Percentiles rank a stretch among this genome's conserved stretches.
Evolutionary conservation across 35 echinoderm and acorn worm genomes (phyloP).

Genomic region (Holothuria glaberrima): DNA sequence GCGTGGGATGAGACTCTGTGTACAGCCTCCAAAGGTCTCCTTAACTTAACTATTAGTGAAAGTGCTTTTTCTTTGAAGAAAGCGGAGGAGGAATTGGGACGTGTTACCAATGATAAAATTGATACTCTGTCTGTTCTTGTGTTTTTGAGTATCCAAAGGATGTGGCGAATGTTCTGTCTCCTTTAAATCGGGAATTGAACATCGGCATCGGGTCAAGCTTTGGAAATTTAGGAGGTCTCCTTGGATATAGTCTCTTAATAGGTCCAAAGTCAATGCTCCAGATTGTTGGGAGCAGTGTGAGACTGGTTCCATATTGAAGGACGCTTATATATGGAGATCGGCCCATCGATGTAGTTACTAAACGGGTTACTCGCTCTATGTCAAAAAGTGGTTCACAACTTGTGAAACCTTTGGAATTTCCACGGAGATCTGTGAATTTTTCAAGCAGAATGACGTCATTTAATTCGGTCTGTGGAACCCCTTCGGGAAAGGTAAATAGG

Average conservation of each 20-base stretch:
- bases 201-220: background rate
- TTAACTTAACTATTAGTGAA: no score
- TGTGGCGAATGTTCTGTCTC: background rate
- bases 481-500: no score
- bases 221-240: background rate
- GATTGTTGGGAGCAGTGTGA: background rate
- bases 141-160: background rate
- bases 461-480: no score
- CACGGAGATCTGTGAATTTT: background rate
- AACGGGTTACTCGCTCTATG: background rate
- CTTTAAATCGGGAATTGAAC: background rate
- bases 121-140: background rate
- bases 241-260: background rate
- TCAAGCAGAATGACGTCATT: background rate
- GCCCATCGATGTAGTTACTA: background rate
- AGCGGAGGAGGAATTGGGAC: no score
- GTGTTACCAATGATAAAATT: background rate
- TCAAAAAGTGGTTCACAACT: constrained; percentile 10
- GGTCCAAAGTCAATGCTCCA: background rate
- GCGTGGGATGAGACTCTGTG: background rate
- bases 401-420: background rate
- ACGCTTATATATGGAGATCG: background rate
- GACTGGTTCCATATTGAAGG: background rate
- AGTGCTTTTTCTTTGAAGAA: no score
- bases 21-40: no score